These are phyloP conservation scores for Denticeps clupeoides DNA, from an alignment of 2,797 vertebrate species.

Conservation along the genomic window DNA sequence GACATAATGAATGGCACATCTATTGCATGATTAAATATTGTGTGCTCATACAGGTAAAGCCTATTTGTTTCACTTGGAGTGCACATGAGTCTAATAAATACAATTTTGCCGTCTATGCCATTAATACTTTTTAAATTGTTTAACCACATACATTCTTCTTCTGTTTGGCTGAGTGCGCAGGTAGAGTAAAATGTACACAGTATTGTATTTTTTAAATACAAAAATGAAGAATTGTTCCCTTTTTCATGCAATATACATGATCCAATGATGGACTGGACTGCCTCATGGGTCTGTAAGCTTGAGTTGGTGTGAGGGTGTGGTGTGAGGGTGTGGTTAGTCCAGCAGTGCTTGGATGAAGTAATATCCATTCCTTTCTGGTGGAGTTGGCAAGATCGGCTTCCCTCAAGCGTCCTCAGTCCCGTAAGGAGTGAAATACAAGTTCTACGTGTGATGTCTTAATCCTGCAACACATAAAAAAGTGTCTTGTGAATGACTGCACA, in stretches of 20 bases:
- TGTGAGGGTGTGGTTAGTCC: conserved; percentile 25
- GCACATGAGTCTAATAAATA: conserved; percentile 63
- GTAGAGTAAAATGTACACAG: conserved; percentile 61
- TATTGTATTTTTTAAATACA: conserved; percentile 45
- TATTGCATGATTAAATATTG: conserved; percentile 65
- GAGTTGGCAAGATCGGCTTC: conserved; percentile 37
- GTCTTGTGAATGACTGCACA: no score
- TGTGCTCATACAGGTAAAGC: conserved; percentile 58
- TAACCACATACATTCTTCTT: conserved; percentile 49
- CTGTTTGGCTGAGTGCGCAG: conserved; percentile 60
- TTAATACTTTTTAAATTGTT: conserved; percentile 53
- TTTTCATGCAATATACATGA: conserved; percentile 79
- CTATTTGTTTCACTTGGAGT: conserved; percentile 48
- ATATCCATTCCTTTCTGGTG: conserved; percentile 22
- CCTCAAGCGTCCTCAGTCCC: conserved; percentile 53
- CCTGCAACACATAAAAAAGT: conserved; percentile 47
- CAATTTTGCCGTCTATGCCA: conserved; percentile 59
- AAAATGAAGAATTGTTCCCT: conserved; percentile 57
- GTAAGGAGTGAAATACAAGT: conserved; percentile 45
- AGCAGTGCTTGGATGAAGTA: conserved; percentile 28
- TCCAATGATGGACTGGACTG: conserved; percentile 60
- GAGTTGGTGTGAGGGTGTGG: conserved; percentile 23
- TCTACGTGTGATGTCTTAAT: conserved; percentile 55
- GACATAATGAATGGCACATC: conserved; percentile 64
- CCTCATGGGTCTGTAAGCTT: conserved; percentile 36